Evolutionary conservation across 2,888 invertebrate genomes (phyloP), one percentile per base, ranked within the genome.

Genomic region (Listrodromus nycthemerus): DNA sequence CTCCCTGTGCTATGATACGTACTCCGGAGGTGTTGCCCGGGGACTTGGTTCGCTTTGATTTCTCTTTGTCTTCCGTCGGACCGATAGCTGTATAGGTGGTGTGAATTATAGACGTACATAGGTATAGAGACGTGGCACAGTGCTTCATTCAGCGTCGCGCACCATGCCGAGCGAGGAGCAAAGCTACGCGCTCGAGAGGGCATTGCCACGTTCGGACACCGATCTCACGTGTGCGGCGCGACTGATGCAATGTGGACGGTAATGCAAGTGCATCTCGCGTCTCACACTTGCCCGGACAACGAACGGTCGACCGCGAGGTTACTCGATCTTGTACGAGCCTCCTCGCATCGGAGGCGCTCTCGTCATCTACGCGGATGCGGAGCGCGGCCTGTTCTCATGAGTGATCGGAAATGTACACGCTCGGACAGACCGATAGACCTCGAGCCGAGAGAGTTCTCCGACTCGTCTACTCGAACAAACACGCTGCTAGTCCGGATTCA

Each of bases 41-140:
- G 58, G 75, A 76, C 55, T 85, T 85, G 87, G 75, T 86, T 85
- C 85, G 87, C 90, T 89, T 90, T 89, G 89, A 90, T 90, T 90
- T 83, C 85, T 82, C 86, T 83, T 83, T 85, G 85, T 81, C 83
- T 82, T 82, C 69, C 19, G 74, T 73, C 63, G 45, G 63, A 67
- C 70, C 58, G 67, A 70, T 75, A 52, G 67, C 63, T 82, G 75
- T 70, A 73, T 55, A 48, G 70, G 65, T 45, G n/a, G 66, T 30
- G 74, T 71, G 65, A 61, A 70, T 75, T 16, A 70, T 76, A 76
- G 27, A 71, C 16, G 19, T 66, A 69, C 10, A 41, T 16, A 58
- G 70, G 50, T 58, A 45, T 66, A 63, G 65, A 67, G 7, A 66
- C 30, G 27, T 13, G 21, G 41, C 52, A 19, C 52, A 19, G 52